A percentile compares a stretch with the other conserved stretches of the same genome.
Conservation (phyloP, 1,140 invertebrate species). For the Camponotus floridanus region DNA sequence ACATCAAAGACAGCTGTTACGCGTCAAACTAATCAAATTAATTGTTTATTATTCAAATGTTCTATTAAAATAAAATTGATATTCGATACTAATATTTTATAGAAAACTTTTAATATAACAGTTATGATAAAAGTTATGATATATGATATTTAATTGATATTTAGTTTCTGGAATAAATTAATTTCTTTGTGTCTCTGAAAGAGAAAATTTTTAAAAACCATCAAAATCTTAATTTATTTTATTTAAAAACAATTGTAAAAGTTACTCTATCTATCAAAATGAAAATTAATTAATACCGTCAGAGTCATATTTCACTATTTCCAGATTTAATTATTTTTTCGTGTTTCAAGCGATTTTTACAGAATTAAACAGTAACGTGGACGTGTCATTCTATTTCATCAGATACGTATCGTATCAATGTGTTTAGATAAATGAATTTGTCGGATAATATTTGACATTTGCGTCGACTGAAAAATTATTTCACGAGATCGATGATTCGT, state of each 20-base stretch:
- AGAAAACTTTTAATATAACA: neutral
- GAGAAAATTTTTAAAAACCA: neutral
- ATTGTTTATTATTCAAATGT: constrained; percentile 30
- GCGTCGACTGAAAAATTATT: neutral
- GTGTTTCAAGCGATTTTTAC: neutral
- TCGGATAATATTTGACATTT: neutral
- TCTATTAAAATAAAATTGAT: neutral
- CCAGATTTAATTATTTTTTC: constrained; percentile 14
- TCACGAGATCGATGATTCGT: constrained; percentile 10
- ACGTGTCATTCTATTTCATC: neutral
- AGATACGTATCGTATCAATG: neutral
- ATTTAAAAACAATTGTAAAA: neutral
- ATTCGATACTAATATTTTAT: neutral
- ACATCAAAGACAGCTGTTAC: constrained; percentile 6
- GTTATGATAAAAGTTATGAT: too few species aligned
- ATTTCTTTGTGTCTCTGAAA: neutral
- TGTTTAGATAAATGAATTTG: constrained; percentile 21
- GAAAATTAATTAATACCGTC: neutral
- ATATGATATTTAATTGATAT: constrained; percentile 7
- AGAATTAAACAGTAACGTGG: neutral
- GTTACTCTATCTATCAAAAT: constrained; percentile 14
- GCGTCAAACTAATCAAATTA: constrained; percentile 1
- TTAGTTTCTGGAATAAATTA: constrained; percentile 24
- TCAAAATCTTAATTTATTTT: neutral
- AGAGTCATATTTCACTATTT: neutral